Conservation (phyloP, 1,140 invertebrate species). For the Anastrepha obliqua region DNA sequence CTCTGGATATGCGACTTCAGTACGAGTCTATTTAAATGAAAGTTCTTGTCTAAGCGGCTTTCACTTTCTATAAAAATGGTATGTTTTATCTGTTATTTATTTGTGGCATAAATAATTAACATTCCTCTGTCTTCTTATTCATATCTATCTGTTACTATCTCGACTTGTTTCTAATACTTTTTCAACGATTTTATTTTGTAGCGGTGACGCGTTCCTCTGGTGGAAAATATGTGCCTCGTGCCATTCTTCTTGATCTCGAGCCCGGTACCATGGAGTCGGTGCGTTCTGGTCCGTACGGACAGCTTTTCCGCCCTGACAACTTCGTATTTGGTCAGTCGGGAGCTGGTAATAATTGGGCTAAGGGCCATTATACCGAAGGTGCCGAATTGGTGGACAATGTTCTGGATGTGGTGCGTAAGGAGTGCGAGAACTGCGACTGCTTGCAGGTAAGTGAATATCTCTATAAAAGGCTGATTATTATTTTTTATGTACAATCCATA, state of each 20-base stretch:
- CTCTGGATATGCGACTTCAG: too few species aligned
- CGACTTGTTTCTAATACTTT: too few species aligned
- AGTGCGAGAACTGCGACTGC: conserved; percentile 84
- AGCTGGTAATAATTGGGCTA: conserved; percentile 76
- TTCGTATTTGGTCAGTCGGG: conserved; percentile 82
- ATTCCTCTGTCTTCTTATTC: too few species aligned
- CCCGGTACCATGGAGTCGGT: conserved; percentile 86
- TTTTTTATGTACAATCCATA: conserved; percentile 76
- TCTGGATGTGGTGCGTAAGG: conserved; percentile 86
- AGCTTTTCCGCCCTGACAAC: conserved; percentile 85
- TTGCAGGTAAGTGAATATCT: conserved; percentile 75
- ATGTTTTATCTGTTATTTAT: too few species aligned
- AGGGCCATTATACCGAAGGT: conserved; percentile 87
- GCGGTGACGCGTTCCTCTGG: conserved; percentile 74
- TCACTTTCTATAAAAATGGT: neutral
- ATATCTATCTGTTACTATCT: too few species aligned
- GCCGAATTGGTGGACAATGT: conserved; percentile 87
- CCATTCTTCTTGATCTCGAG: conserved; percentile 85
- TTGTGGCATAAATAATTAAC: too few species aligned
- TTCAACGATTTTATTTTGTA: conserved; percentile 48
- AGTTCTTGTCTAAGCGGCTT: neutral
- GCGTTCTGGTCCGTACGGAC: conserved; percentile 82
- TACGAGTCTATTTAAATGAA: too few species aligned
- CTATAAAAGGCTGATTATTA: conserved; percentile 53
- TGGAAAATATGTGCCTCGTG: conserved; percentile 86